Evolutionary conservation across 2,113 vertebrate genomes (phyloP), one percentile per base, ranked within the genome.

Genomic region (Alethe diademata): DNA sequence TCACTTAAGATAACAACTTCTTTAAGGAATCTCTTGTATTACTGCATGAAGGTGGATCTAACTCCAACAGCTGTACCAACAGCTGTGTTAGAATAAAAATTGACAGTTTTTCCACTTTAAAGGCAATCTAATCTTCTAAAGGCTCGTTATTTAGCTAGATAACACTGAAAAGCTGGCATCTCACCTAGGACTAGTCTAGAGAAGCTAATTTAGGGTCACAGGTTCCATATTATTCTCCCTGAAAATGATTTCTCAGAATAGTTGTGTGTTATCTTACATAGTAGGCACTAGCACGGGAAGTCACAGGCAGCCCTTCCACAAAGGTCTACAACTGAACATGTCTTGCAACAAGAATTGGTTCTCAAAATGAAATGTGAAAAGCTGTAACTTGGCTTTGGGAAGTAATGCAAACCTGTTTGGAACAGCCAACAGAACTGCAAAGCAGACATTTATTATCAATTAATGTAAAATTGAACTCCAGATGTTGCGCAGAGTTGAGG

Each of bases 201-300:
- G 45, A 53, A 79, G 45, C 19, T 51, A 40, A 84, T 57, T 38
- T 43, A 72, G 25, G 11, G 26, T 61, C n/a, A 33, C 3, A 54
- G 23, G 40, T 48, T 64, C 53, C 6, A 5, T 18, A 38, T 25
- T 35, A 6, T 54, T 57, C 31, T 45, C 19, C 24, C 19, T 1
- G 1, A 62, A 25, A 70, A 69, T 11, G 8, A 42, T 19, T 60
- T 62, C 57, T 79, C 40, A 42, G 45, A 53, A 75, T 7, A 75
- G 10, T 8, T 64, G 20, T 5, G 2, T 40, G 31, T 47, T 50
- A 38, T 29, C 14, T 83, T 47, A 48, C 5, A 17, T 0, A 33
- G 43, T 23, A 75, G 42, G 48, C 14, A 42, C 17, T 12, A 61
- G 20, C 16, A 84, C 53, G 22, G 35, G 29, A 86, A 69, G 25